phyloP scores from a whole-genome alignment of 2,797 vertebrate genomes.

The Esox lucius region DNA sequence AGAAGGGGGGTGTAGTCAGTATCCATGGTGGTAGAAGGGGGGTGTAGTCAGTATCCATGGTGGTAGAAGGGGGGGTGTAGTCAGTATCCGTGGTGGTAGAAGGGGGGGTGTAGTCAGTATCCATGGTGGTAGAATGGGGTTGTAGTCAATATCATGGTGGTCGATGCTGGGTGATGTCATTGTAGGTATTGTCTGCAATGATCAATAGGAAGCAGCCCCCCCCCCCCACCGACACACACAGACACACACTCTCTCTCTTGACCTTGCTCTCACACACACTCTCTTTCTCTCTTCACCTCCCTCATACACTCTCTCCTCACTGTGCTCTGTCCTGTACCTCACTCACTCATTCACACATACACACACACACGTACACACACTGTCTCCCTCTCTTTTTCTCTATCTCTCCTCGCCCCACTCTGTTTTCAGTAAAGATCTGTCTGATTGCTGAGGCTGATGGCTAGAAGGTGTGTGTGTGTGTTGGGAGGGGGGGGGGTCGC shows the following conservation, averaged over 20 bases:
- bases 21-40: too few species aligned
- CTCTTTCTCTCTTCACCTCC: conserved; percentile 33
- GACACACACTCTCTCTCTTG: too few species aligned
- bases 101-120: too few species aligned
- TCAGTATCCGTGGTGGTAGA: too few species aligned
- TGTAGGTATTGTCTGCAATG: conserved; percentile 70
- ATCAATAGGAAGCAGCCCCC: conserved; percentile 65
- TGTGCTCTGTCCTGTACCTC: too few species aligned
- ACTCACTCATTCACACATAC: too few species aligned
- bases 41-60: too few species aligned
- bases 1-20: too few species aligned
- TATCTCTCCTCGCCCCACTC: conserved; percentile 15
- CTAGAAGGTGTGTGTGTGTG: conserved; percentile 29
- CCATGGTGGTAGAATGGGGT: too few species aligned
- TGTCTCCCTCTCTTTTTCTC: not conserved
- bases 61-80: too few species aligned
- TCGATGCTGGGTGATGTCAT: conserved; percentile 62
- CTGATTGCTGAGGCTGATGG: conserved; percentile 62
- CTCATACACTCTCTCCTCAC: conserved; percentile 27
- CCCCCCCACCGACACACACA: conserved; percentile 6
- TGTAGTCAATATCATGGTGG: conserved; percentile 15
- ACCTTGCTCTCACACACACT: conserved; percentile 13
- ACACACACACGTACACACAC: too few species aligned
- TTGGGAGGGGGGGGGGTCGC: conserved; percentile 49
- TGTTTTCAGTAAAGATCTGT: conserved; percentile 36